A percentile compares a stretch with the other conserved stretches of the same genome.
phyloP scores from a whole-genome alignment of 1,140 invertebrate species.

The Dinothrombium tinctorium region DNA sequence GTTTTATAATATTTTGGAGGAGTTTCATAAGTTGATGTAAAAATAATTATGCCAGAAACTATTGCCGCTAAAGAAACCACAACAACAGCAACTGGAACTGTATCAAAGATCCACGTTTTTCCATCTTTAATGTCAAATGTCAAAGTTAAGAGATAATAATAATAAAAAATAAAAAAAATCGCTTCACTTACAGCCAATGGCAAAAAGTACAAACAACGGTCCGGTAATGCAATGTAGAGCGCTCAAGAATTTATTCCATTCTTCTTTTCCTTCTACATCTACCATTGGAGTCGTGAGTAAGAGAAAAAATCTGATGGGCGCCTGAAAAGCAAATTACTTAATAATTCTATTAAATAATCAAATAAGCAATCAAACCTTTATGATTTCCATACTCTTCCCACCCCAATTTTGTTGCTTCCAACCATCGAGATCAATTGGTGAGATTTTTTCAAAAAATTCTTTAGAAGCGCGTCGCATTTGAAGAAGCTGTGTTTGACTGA shows the following conservation, averaged over 20 bases:
- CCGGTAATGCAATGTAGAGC: constrained; percentile 9
- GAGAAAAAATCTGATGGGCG: constrained; percentile 8
- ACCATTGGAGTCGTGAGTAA: constrained; percentile 9
- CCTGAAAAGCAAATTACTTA: background rate
- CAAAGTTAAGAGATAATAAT: background rate
- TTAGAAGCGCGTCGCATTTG: constrained; percentile 6
- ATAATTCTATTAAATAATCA: background rate
- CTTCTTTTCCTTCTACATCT: constrained; percentile 7
- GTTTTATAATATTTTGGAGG: constrained; percentile 7
- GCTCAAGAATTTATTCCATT: constrained; percentile 9
- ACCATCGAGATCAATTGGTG: constrained; percentile 6
- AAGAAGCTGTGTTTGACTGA: background rate
- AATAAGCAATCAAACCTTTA: background rate
- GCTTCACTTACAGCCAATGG: constrained; percentile 3
- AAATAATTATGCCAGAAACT: constrained; percentile 4
- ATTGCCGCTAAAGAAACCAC: constrained; percentile 2
- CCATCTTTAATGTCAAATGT: background rate
- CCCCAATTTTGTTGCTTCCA: constrained; percentile 10
- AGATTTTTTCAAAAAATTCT: constrained; percentile 7
- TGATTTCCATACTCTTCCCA: constrained; percentile 1
- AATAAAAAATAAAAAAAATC: background rate
- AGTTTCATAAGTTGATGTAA: constrained; percentile 5
- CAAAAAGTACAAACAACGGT: constrained; percentile 6
- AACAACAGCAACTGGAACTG: background rate
- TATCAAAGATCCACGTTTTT: background rate